phyloP scores from a whole-genome alignment of 2,113 vertebrate genomes.

The Castor canadensis region DNA sequence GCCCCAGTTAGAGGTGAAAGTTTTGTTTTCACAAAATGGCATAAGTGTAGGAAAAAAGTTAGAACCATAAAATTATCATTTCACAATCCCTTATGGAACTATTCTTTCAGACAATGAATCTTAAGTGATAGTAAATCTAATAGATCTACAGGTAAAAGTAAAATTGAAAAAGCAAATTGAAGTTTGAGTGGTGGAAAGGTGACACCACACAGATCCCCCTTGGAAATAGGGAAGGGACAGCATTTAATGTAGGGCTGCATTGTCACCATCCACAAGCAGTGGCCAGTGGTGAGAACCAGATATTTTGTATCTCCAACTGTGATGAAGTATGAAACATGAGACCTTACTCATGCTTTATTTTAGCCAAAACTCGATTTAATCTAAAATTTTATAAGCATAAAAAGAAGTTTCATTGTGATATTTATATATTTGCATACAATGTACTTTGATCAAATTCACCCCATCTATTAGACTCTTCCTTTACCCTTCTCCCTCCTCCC shows the following conservation, averaged over 20 bases:
- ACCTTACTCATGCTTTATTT: not conserved
- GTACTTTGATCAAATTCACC: too few species aligned
- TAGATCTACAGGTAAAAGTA: not conserved
- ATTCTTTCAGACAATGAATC: not conserved
- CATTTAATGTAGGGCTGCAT: not conserved
- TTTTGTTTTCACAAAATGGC: not conserved
- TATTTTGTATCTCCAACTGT: not conserved
- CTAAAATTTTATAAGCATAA: too few species aligned
- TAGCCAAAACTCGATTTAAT: too few species aligned
- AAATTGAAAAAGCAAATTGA: too few species aligned
- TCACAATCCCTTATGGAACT: constrained; percentile 3
- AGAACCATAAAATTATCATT: constrained; percentile 22
- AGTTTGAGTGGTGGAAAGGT: not conserved
- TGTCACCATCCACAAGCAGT: not conserved
- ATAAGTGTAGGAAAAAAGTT: not conserved
- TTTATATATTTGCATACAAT: too few species aligned
- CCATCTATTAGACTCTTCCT: too few species aligned
- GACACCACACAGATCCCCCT: not conserved
- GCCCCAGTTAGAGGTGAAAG: not conserved
- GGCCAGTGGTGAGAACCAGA: not conserved
- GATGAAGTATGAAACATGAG: not conserved
- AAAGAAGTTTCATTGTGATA: too few species aligned
- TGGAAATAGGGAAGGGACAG: not conserved
- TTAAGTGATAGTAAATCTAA: not conserved
- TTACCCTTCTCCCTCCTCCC: too few species aligned